phyloP scores from a whole-genome alignment of 2,888 invertebrate species.

The Amphipoea lucens region DNA sequence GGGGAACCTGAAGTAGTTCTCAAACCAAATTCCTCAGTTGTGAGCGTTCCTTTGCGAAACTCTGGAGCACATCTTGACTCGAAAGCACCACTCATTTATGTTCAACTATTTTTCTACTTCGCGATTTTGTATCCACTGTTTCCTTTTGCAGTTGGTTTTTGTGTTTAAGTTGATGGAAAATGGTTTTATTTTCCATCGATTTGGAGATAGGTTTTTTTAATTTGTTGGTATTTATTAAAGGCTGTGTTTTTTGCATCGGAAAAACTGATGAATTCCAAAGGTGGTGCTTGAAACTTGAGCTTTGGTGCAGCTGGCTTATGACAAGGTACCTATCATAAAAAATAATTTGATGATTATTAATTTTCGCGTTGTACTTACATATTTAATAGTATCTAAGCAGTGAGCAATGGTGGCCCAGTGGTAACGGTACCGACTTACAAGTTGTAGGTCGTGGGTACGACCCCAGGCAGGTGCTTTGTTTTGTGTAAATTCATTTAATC shows the following conservation, averaged over 20 bases:
- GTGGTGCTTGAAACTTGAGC: not conserved
- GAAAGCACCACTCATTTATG: slow-evolving; percentile 78
- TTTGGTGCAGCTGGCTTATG: not conserved
- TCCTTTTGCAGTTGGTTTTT: slow-evolving; percentile 41
- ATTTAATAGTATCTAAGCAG: too few relatives aligned
- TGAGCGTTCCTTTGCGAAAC: slow-evolving; percentile 80
- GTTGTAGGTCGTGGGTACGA: too few relatives aligned
- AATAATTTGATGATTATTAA: not conserved
- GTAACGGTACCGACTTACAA: too few relatives aligned
- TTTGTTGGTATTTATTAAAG: not conserved
- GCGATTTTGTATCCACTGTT: slow-evolving; percentile 63
- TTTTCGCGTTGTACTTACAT: not conserved
- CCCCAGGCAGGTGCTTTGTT: too few relatives aligned
- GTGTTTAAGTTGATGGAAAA: slow-evolving; percentile 57
- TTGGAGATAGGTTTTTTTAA: slow-evolving; percentile 1
- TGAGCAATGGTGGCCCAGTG: too few relatives aligned
- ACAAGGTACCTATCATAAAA: not conserved
- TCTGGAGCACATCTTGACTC: slow-evolving; percentile 82
- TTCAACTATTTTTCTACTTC: slow-evolving; percentile 68
- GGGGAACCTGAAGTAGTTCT: slow-evolving; percentile 71
- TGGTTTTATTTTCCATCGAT: slow-evolving; percentile 42
- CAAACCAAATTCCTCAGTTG: slow-evolving; percentile 77
- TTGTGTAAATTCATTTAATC: too few relatives aligned
- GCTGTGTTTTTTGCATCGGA: not conserved
- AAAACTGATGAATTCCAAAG: slow-evolving; percentile 2